Base-by-base conservation (phyloP, 2,797 vertebrate genomes). In the Notolepis coatsorum region DNA sequence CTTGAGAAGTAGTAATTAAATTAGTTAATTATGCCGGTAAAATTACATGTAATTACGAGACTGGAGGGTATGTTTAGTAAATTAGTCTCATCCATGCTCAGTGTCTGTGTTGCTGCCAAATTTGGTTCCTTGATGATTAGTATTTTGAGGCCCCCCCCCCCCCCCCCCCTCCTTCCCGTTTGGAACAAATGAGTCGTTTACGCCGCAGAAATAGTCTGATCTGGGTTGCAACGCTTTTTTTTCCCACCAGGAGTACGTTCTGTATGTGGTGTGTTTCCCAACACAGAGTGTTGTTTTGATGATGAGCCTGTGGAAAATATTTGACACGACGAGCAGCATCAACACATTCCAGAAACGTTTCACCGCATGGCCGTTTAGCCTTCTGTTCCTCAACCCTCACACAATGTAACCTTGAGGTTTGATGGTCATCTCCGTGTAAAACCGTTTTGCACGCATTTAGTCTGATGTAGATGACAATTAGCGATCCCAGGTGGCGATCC, bases 21-120 rank as follows among this genome's bases (percentile, higher is more conserved):
- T 99, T 98, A 98, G 97, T 99, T 98, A 99, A 99, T 99, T 99
- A 99, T 95, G 95, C 95, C 93, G 94, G 96, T 99, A 97, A 98
- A 99, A 98, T 98, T 96, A 99, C 96, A 97, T 98, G 96, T 97
- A 98, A 99, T 99, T 98, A 99, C 96, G 96, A 97, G 97, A 98
- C 97, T 98, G 96, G 96, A 98, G 96, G 97, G 96, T 98, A 96
- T 98, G 96, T 98, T 99, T 98, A 98, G 96, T 98, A 98, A 98
- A 99, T 99, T 99, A 97, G 96, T 95, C 96, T 96, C 96, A 96
- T 96, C 96, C 94, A 96, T 96, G 96, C 96, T 95, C 93, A 92
- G 92, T 96, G 94, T 95, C 95, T 96, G 97, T 95, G 96, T 94
- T 94, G 95, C 94, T 97, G 96, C 97, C 97, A 93, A 93, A 97